These are phyloP conservation scores for Manis javanica DNA, from an alignment of 2,797 vertebrate genomes.

Conservation along the genomic window DNA sequence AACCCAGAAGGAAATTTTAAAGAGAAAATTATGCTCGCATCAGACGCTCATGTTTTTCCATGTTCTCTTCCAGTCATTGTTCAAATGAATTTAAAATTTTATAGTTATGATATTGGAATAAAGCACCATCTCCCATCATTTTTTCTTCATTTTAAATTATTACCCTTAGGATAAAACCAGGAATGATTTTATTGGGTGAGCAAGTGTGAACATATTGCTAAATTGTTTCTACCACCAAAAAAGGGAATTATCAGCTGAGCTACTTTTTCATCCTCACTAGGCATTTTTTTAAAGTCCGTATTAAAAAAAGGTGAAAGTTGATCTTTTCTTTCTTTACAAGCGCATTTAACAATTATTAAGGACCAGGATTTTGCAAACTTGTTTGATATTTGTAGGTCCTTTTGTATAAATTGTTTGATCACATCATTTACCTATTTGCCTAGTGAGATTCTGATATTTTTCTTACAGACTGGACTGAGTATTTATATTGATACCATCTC, in stretches of 20 bases:
- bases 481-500: neutral
- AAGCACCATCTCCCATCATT: accelerated
- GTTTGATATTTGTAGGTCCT: neutral
- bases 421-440: neutral
- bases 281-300: neutral
- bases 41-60: neutral
- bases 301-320: neutral
- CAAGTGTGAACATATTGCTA: neutral
- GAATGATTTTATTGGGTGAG: neutral
- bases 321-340: neutral
- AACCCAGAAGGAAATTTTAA: neutral
- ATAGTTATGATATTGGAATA: too few relatives aligned
- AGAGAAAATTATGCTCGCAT: neutral
- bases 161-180: neutral
- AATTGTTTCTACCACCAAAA: neutral
- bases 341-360: neutral
- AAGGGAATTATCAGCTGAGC: neutral
- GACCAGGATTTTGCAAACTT: neutral
- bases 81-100: neutral
- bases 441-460: neutral
- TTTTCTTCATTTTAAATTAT: neutral
- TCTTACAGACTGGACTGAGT: neutral
- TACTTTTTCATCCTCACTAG: neutral
- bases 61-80: neutral
- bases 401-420: neutral